phyloP scores from a whole-genome alignment of 2,888 invertebrate genomes.

The Punctoribates punctum region DNA sequence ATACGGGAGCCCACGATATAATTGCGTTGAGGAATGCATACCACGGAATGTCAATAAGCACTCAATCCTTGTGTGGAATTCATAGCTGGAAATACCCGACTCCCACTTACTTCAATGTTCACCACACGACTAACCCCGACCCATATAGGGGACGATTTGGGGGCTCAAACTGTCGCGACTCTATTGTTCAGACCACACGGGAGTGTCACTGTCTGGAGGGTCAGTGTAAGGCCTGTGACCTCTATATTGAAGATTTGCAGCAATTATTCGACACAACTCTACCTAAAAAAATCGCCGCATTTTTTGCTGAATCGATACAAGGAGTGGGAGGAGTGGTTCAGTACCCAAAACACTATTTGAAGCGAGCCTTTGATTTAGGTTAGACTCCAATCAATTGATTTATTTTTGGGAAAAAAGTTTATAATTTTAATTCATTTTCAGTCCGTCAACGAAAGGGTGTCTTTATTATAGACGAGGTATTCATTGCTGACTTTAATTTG shows the following conservation, averaged over 20 bases:
- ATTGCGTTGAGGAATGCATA: slow-evolving; percentile 81
- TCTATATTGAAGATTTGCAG: slow-evolving; percentile 76
- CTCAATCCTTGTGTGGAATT: slow-evolving; percentile 75
- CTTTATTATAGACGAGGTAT: slow-evolving; percentile 84
- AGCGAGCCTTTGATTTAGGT: slow-evolving; percentile 67
- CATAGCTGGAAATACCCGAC: slow-evolving; percentile 73
- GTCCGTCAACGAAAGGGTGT: slow-evolving; percentile 78
- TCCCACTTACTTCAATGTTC: slow-evolving; percentile 68
- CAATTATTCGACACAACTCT: slow-evolving; percentile 73
- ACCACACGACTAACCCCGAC: slow-evolving; percentile 85
- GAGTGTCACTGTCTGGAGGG: slow-evolving; percentile 64
- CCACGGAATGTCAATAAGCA: slow-evolving; percentile 82
- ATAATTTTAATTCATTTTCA: neutral
- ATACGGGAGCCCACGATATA: slow-evolving; percentile 79
- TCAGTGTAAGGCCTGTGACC: slow-evolving; percentile 67
- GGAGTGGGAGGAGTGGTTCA: slow-evolving; percentile 93
- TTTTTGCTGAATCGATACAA: slow-evolving; percentile 87
- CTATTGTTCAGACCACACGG: slow-evolving; percentile 63
- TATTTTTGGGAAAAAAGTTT: neutral
- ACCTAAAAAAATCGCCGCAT: slow-evolving; percentile 75
- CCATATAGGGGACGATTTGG: slow-evolving; percentile 88
- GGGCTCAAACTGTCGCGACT: slow-evolving; percentile 80
- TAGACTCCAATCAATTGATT: neutral
- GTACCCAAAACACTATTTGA: slow-evolving; percentile 80
- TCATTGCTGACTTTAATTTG: slow-evolving; percentile 43